Conservation (phyloP, 2,797 vertebrate genomes). For the Cyprinodon diabolis region DNA sequence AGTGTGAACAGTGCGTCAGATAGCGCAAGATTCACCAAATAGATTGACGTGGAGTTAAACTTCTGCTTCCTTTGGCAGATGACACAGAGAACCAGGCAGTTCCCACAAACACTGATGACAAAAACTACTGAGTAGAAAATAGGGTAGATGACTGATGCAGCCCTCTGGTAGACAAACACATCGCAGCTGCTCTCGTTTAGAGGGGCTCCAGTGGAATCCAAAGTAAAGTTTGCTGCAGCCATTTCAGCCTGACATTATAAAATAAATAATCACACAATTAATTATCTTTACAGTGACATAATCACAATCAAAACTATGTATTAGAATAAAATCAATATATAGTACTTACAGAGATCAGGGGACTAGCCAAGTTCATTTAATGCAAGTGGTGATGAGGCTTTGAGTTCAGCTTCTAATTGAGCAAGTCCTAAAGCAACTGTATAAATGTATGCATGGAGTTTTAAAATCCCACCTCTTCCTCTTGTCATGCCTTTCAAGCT, state of each 20-base stretch:
- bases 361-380: not conserved
- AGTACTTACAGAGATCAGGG: slow-evolving; percentile 32
- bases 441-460: slow-evolving; percentile 12
- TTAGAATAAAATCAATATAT: not conserved
- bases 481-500: slow-evolving; percentile 34
- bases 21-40: slow-evolving; percentile 86
- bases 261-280: slow-evolving; percentile 5
- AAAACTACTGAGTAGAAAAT: slow-evolving; percentile 82
- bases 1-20: slow-evolving; percentile 87
- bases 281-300: not conserved
- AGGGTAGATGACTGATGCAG: slow-evolving; percentile 77
- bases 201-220: slow-evolving; percentile 18
- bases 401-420: slow-evolving; percentile 18
- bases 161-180: slow-evolving; percentile 72
- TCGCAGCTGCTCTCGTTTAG: slow-evolving; percentile 78
- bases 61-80: slow-evolving; percentile 83
- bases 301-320: not conserved
- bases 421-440: slow-evolving; percentile 8
- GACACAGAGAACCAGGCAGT: slow-evolving; percentile 83
- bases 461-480: slow-evolving; percentile 55
- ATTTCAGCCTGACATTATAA: slow-evolving; percentile 39
- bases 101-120: slow-evolving; percentile 80
- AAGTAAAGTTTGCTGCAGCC: slow-evolving; percentile 50
- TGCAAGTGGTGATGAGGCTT: slow-evolving; percentile 10
- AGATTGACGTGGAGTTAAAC: slow-evolving; percentile 85